These are phyloP conservation scores for Tarsius wallacei DNA, from an alignment of 2,797 vertebrate species.

Conservation along the genomic window DNA sequence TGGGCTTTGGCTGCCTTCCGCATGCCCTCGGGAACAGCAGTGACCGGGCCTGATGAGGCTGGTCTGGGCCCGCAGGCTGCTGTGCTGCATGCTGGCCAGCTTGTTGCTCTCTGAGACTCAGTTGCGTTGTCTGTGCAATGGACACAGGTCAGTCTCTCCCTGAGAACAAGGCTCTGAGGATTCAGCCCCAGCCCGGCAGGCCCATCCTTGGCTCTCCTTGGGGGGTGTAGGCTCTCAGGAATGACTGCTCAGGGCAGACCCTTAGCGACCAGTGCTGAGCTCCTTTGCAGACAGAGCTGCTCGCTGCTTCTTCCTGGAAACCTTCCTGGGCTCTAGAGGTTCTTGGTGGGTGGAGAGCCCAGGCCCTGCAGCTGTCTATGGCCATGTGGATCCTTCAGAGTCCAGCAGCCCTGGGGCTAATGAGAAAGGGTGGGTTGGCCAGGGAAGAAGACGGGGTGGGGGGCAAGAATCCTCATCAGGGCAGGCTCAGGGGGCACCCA, in stretches of 20 bases:
- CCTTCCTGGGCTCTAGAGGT: neutral
- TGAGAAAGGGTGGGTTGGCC: no score
- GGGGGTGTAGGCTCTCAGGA: neutral
- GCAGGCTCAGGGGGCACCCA: neutral
- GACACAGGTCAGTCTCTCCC: neutral
- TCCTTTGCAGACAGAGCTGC: neutral
- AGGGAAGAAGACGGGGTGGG: neutral
- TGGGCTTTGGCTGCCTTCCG: accelerated
- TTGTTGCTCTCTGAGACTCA: neutral
- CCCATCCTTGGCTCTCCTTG: neutral
- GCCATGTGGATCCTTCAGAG: neutral
- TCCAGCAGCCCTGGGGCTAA: neutral
- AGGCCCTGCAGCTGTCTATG: neutral
- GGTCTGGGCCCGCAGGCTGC: no score
- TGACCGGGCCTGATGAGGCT: no score
- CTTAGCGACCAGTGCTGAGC: neutral
- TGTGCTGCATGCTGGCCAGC: neutral
- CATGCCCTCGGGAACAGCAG: accelerated
- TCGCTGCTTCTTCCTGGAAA: neutral
- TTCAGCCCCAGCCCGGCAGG: neutral
- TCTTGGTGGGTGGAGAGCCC: neutral
- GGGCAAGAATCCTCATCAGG: neutral
- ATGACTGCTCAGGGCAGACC: no score
- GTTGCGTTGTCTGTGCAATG: neutral
- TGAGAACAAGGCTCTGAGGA: neutral